A percentile compares a stretch with the other conserved stretches of the same genome.
These are phyloP conservation scores for Patella ulyssiponensis DNA, from an alignment of 2,888 invertebrate species.

Conservation along the genomic window DNA sequence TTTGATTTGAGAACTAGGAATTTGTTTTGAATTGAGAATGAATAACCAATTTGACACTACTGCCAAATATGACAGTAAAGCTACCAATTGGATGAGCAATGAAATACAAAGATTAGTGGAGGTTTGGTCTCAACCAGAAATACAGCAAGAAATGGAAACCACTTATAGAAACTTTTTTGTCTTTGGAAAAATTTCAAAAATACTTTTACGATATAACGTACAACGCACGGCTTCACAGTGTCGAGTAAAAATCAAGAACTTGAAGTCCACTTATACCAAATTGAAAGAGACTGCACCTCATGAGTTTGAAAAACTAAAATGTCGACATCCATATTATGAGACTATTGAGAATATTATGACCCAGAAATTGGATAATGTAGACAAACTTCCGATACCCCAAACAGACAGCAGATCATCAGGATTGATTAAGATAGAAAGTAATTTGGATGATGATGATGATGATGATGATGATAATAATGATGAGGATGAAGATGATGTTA, in stretches of 20 bases:
- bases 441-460: neutral
- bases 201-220: neutral
- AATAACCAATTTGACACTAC: neutral
- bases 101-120: neutral
- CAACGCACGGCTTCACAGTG: neutral
- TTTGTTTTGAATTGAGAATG: neutral
- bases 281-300: neutral
- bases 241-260: slow-evolving; percentile 4
- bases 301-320: neutral
- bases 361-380: neutral
- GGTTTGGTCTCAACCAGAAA: neutral
- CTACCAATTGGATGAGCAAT: neutral
- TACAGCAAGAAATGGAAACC: neutral
- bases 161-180: slow-evolving; percentile 7
- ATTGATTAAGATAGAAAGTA: neutral
- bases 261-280: slow-evolving; percentile 7
- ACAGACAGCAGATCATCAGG: neutral
- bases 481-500: neutral
- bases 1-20: too few species aligned
- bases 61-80: neutral
- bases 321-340: neutral
- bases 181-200: slow-evolving; percentile 3
- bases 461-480: neutral
- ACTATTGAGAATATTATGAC: neutral
- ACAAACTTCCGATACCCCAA: neutral